Base-by-base conservation (phyloP, 2,888 invertebrate species). In the Stenolophus ochropezus region DNA sequence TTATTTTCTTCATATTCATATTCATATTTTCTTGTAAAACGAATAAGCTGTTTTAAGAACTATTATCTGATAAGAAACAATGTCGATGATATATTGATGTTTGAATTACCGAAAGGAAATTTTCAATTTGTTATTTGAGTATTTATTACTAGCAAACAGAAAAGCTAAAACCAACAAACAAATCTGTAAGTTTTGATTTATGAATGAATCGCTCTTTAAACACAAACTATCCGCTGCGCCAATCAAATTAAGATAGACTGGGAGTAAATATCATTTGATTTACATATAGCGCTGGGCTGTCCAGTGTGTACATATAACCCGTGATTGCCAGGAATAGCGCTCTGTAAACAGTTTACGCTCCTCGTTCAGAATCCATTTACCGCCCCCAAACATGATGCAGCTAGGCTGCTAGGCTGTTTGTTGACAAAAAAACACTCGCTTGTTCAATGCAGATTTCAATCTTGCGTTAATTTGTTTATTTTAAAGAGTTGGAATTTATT, bases 191-290 rank as follows among this genome's bases (percentile, higher is more conserved):
- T 8, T 1, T 42, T 42, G 8, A 8, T 65, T 65, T 27, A 65
- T 65, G 14, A 27, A 25, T 25, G 25, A 65, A 65, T 65, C 0
- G 16, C 27, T 65, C 25, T 16, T 11, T 18, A 71, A 71, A 71
- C 71, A 69, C 47, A 20, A 42, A 42, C 42, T 11, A 47, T 16
- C 25, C 47, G 20, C 8, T 21, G 21, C 73, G 49, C 33, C 73
- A 73, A 73, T 73, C 73, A 73, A 73, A 49, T 73, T 73, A 73
- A 73, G 73, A 73, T 73, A 47, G 73, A 73, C 73, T 49, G 14
- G 33, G 16, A 33, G 65, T 20, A 69, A 69, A 69, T 69, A 69
- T 69, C 65, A 69, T 69, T 69, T 42, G 18, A 69, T 69, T 69
- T 69, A 69, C 65, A 69, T 69, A 69, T 69, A 4, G 25, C 27